Base-by-base conservation (phyloP, 1,140 invertebrate genomes). In the Drosophila mauritiana region DNA sequence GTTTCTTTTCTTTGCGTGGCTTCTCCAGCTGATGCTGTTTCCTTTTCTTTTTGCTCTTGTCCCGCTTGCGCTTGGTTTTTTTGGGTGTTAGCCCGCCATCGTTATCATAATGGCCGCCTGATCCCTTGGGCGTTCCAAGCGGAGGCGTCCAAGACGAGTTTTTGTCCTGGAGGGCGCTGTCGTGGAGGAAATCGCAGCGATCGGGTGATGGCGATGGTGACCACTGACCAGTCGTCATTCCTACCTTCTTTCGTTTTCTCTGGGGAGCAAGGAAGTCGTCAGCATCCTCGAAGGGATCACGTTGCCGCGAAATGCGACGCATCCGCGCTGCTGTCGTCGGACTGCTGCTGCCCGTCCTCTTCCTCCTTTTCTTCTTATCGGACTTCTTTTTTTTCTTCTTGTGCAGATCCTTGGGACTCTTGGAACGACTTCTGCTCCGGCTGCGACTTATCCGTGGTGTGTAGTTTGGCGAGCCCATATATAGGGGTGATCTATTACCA, bases 1-100 rank as follows among this genome's bases (percentile, higher is more conserved):
- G 79, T 93, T 94, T 92, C 93, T 95, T 84, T 94, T 95, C 82
- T 93, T 94, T 68, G 91, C 93, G 20, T 92, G 93, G 54, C 93
- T 94, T 93, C 93, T 94, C 83, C 15, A 79, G 17, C 0, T 64
- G 49, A 20, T 76, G 80, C 40, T 80, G 82, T 37, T 91, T 92
- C 65, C 90, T 91, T 15, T 92, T 92, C 56, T 91, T 91, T 73
- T 90, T 91, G 73, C 79, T 85, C 34, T 91, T 91, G 65, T 88
- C 81, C 31, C 85, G 91, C 67, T 91, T 93, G 57, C 73, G 78
- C 84, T 93, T 88, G 56, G 92, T 55, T 45, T 89, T 90, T 70
- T 93, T 84, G 61, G 69, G 76, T 6, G 90, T 75, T 12, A 69
- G 74, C 72, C 76, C 69, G 59, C 27, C 40, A 73, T 72, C 64